Conservation (phyloP, 1,140 invertebrate species). For the Pogonus chalceus region DNA sequence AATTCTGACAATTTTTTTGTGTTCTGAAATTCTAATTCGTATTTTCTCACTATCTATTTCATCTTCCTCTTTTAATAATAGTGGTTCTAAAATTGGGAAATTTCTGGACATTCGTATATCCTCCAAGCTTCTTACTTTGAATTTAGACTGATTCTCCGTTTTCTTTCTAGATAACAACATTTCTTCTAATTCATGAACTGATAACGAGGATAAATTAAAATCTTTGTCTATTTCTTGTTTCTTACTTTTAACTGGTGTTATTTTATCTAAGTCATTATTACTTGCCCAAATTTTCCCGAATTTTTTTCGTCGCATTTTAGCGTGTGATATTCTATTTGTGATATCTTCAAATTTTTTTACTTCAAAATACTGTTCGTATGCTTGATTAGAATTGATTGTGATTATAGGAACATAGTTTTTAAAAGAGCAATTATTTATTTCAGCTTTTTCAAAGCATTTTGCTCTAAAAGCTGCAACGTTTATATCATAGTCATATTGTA, state of each 20-base stretch:
- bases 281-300: conserved; percentile 8
- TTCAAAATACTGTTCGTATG: conserved; percentile 9
- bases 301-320: conserved; percentile 12
- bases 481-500: not conserved
- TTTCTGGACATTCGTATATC: conserved; percentile 17
- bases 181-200: conserved; percentile 12
- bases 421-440: conserved; percentile 9
- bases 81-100: conserved; percentile 38
- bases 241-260: conserved; percentile 26
- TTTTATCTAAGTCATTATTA: conserved; percentile 26
- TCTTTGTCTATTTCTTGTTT: conserved; percentile 10
- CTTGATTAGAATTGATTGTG: conserved; percentile 1
- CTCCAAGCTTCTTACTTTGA: conserved; percentile 14
- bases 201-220: not conserved
- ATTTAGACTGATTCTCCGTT: conserved; percentile 21
- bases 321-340: conserved; percentile 14
- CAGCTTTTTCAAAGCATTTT: conserved; percentile 4
- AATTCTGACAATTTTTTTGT: conserved; percentile 39
- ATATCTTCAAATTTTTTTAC: conserved; percentile 9
- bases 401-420: conserved; percentile 12
- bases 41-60: conserved; percentile 22
- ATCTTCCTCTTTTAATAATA: conserved; percentile 32
- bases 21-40: conserved; percentile 31
- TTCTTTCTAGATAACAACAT: conserved; percentile 18
- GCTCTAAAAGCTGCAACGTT: not conserved